Evolutionary conservation across 2,888 invertebrate genomes (phyloP), one percentile per base, ranked within the genome.

Genomic region (Polietes domitor): DNA sequence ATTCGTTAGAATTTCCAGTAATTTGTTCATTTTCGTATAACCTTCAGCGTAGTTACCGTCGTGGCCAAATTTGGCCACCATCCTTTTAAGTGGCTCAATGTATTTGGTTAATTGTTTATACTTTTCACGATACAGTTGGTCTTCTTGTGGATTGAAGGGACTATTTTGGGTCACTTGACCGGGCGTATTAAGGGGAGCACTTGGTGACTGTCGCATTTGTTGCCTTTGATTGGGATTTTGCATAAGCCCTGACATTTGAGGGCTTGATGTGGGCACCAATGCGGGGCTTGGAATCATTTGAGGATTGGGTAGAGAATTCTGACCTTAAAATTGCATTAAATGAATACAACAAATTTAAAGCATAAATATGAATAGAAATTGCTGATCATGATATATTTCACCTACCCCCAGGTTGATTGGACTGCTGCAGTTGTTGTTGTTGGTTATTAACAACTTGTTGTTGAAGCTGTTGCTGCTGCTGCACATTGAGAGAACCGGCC

Each of bases 51-150:
- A 98, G 97, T 92, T 94, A 85, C 97, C 97, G 91, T 97, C 97
- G 90, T 95, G 96, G 89, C 96, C 96, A 93, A 96, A 96, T 89
- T 96, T 94, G 75, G 96, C 95, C 86, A 99, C 97, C 96, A 98
- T 98, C 85, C 97, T 94, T 65, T 97, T 94, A 26, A 99, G 93
- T 0, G 98, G 98, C 88, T 98, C 98, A 87, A 98, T 97, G 91
- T 98, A 99, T 92, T 97, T 98, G 88, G 97, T 97, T 37, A 99
- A 94, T 89, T 98, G 97, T 37, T 97, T 95, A 82, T 98, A 96
- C 92, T 98, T 99, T 90, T 98, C 98, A 75, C 97, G 93, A 91
- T 98, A 99, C 0, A 96, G 96, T 77, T 97, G 97, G 88, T 98
- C 98, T 88, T 98, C 98, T 85, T 95, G 94, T 79, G 94, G 93